Conservation (phyloP, 1,140 invertebrate species). For the Aricia agestis region DNA sequence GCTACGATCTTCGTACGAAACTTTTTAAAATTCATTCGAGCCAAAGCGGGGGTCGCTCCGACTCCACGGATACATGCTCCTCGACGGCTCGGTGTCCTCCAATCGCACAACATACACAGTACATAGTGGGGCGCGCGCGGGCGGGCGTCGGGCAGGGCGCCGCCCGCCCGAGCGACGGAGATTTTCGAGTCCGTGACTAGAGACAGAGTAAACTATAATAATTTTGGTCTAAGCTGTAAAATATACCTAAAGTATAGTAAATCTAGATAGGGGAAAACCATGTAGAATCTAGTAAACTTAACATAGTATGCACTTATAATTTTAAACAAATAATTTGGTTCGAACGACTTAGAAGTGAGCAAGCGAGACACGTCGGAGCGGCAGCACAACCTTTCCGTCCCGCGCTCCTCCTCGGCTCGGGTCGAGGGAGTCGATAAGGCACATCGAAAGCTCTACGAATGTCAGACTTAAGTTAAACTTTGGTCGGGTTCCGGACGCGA, state of each 20-base stretch:
- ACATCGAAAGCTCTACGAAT: not conserved
- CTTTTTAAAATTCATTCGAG: too few relatives aligned
- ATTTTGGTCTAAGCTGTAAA: slow-evolving; percentile 3
- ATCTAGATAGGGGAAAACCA: not conserved
- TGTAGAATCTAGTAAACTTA: not conserved
- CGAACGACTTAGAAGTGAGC: not conserved
- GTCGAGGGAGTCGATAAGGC: not conserved
- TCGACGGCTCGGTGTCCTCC: not conserved
- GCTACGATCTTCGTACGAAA: too few relatives aligned
- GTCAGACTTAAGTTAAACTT: not conserved
- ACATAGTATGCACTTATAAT: not conserved
- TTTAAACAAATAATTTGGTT: slow-evolving; percentile 9
- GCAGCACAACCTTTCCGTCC: too few relatives aligned
- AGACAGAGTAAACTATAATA: not conserved
- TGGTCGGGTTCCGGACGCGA: not conserved
- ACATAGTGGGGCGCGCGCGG: too few relatives aligned
- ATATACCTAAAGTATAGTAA: not conserved
- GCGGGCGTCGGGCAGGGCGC: too few relatives aligned
- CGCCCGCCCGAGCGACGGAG: too few relatives aligned
- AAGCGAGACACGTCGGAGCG: not conserved
- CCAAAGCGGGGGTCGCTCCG: not conserved
- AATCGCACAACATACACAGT: too few relatives aligned
- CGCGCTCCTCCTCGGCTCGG: not conserved
- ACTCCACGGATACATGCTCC: not conserved
- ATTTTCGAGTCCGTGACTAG: not conserved